A percentile compares a stretch with the other conserved stretches of the same genome.
phyloP scores from a whole-genome alignment of 2,888 invertebrate genomes.

The Bombylius major region DNA sequence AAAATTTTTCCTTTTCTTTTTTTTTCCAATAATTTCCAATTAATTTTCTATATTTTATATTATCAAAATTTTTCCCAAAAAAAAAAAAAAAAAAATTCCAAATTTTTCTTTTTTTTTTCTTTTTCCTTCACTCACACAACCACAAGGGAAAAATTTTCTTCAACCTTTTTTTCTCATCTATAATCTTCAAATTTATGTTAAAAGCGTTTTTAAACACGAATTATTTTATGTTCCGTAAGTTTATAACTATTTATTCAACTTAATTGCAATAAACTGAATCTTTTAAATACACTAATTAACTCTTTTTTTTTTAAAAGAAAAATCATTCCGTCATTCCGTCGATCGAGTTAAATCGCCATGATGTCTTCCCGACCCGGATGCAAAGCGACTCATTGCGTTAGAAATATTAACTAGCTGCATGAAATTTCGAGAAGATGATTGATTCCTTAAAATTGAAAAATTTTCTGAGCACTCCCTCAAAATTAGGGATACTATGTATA shows the following conservation, averaged over 20 bases:
- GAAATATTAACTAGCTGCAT: too few species aligned
- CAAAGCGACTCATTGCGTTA: neutral
- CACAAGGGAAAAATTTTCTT: neutral
- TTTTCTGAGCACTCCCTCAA: too few species aligned
- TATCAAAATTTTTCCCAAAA: neutral
- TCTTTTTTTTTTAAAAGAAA: conserved; percentile 6
- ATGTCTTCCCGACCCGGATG: conserved; percentile 45
- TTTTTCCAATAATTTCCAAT: conserved; percentile 3
- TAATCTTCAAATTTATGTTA: too few species aligned
- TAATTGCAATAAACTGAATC: conserved; percentile 1
- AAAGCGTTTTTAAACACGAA: neutral
- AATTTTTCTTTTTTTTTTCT: conserved; percentile 1
- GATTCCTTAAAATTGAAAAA: too few species aligned
- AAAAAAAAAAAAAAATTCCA: neutral
- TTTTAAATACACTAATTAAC: conserved; percentile 3
- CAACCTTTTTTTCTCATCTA: neutral
- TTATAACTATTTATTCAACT: neutral
- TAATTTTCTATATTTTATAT: neutral
- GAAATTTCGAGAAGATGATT: too few species aligned
- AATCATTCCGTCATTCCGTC: conserved; percentile 19
- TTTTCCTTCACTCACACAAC: conserved; percentile 4
- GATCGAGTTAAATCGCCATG: conserved; percentile 48
- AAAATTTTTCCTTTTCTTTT: conserved; percentile 11
- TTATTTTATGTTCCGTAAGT: neutral
- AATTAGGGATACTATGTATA: too few species aligned